These are phyloP conservation scores for Noctua janthina DNA, from an alignment of 2,888 invertebrate species.

Conservation along the genomic window DNA sequence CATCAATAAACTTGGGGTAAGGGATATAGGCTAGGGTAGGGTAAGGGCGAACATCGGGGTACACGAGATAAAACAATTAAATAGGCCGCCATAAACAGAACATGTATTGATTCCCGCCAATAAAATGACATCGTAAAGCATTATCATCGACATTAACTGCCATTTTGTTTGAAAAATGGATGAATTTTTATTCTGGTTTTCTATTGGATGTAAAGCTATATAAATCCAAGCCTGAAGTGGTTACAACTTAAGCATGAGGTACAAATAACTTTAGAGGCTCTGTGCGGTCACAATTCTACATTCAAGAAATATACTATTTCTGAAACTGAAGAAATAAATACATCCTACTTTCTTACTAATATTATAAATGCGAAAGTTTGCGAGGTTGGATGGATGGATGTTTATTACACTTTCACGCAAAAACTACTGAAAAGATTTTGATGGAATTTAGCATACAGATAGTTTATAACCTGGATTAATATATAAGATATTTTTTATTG, in stretches of 20 bases:
- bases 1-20: conserved; percentile 7
- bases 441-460: too few relatives aligned
- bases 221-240: background rate
- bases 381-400: too few relatives aligned
- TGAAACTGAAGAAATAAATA: too few relatives aligned
- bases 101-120: conserved; percentile 24
- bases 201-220: background rate
- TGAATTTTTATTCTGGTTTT: background rate
- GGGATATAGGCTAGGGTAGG: background rate
- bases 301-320: too few relatives aligned
- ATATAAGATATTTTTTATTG: too few relatives aligned
- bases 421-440: too few relatives aligned
- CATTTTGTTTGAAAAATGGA: conserved; percentile 4
- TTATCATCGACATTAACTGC: background rate
- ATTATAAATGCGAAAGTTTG: too few relatives aligned
- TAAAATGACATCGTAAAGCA: conserved; percentile 25
- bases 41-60: background rate
- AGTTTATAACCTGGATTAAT: too few relatives aligned
- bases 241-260: background rate
- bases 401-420: too few relatives aligned
- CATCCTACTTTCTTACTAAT: too few relatives aligned
- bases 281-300: background rate
- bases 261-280: background rate
- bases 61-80: conserved; percentile 11
- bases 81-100: conserved; percentile 9